A percentile compares a stretch with the other conserved stretches of the same genome.
Conservation (phyloP, 2,888 invertebrate species). For the Steinernema scapterisci region DNA sequence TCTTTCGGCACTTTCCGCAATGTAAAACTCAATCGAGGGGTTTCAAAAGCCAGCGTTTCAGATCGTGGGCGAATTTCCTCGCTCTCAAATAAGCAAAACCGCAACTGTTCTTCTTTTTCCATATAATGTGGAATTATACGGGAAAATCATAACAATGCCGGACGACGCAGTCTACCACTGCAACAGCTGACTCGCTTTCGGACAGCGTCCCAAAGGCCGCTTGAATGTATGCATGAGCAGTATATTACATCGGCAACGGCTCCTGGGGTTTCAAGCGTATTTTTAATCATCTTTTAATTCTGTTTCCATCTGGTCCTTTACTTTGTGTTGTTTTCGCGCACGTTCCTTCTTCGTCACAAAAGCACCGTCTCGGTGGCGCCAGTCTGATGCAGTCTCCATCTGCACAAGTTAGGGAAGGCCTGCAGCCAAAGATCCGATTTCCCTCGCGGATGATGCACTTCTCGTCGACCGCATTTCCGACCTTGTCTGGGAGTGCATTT, state of each 20-base stretch:
- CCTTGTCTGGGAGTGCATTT: too few relatives aligned
- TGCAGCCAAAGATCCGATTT: background rate
- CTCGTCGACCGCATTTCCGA: background rate
- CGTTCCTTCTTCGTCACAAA: conserved; percentile 11
- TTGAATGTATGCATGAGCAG: background rate
- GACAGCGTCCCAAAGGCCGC: background rate
- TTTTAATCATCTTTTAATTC: background rate
- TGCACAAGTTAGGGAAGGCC: too few relatives aligned
- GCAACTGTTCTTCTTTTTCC: too few relatives aligned
- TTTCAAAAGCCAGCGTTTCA: too few relatives aligned
- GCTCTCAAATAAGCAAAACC: too few relatives aligned
- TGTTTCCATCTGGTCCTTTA: background rate
- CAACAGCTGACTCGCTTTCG: conserved; percentile 27
- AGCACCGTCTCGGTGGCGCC: background rate
- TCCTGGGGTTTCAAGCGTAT: background rate
- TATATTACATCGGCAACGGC: conserved; percentile 1
- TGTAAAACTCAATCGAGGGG: too few relatives aligned
- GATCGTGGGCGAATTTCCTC: too few relatives aligned
- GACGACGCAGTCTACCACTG: conserved; percentile 1
- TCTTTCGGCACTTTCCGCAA: too few relatives aligned
- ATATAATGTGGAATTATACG: background rate
- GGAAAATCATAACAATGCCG: conserved; percentile 19
- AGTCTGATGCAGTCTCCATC: too few relatives aligned
- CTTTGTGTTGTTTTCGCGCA: background rate
- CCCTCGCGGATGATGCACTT: background rate